Base-by-base conservation (phyloP, 2,797 vertebrate species). In the Ptychadena robeensis region DNA sequence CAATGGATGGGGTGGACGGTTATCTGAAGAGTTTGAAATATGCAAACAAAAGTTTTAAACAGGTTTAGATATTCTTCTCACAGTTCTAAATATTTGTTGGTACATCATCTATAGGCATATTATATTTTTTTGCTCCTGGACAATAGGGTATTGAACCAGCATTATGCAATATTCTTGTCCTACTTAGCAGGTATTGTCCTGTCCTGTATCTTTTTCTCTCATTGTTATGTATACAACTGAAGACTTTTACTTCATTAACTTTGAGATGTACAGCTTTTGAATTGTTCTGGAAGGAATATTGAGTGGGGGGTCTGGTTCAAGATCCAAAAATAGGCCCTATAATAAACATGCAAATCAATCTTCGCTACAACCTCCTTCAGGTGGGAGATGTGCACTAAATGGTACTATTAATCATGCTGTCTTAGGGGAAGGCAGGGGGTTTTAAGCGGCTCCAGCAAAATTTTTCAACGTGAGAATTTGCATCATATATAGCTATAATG, bases 301-400 rank as follows among this genome's bases (percentile, higher is more conserved):
- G 44, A 73, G 34, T 40, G 25, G 40, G 34, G 68, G 38, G 63
- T 31, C 70, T 57, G 37, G 63, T 28, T 73, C 12, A 9, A 80
- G 35, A 74, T 74, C 70, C 77, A 79, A 84, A 84, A 80, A 84
- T 80, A 84, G 79, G 63, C 64, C 35, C 27, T 74, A 35, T 80
- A 78, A 80, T 80, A 84, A 79, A 79, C 70, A 84, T 84, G 82
- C 70, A 84, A 84, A 84, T 84, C 82, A 79, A 84, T 84, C 82
- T 84, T 84, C 40, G 9, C 35, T 38, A 64, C 70, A 73, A 68
- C 64, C 70, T 74, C 70, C 71, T 74, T 80, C 82, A 80, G 76
- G 82, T 79, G 76, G 71, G 76, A 84, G 82, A 74, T 79, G 59
- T 61, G 40, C 48, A 18, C 82, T 84, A 80, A 84, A 70, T 84